A percentile compares a stretch with the other conserved stretches of the same genome.
These are phyloP conservation scores for Gavia stellata DNA, from an alignment of 2,113 vertebrate species.

Conservation along the genomic window DNA sequence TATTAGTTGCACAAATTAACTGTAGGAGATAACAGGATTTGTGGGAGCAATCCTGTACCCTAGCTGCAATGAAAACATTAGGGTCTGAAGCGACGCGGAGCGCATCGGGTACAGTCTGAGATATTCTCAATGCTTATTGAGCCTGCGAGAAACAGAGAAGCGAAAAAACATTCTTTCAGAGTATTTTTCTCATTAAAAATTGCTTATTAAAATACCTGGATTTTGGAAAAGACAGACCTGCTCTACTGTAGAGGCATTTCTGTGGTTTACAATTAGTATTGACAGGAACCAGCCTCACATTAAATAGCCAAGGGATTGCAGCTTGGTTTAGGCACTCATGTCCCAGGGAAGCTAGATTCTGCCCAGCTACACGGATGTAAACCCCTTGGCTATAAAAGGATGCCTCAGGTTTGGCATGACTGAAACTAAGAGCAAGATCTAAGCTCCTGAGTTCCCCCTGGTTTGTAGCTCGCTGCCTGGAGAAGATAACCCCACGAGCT, in stretches of 20 bases:
- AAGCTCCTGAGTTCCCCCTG: not conserved
- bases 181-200: not conserved
- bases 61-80: not conserved
- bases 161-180: not conserved
- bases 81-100: not conserved
- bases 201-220: not conserved
- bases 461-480: not conserved
- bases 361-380: not conserved
- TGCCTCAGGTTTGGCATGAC: not conserved
- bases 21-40: not conserved
- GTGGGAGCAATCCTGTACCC: not conserved
- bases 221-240: not conserved
- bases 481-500: not conserved
- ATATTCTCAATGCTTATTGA: fast-evolving
- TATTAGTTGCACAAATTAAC: not conserved
- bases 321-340: not conserved
- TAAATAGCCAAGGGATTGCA: not conserved
- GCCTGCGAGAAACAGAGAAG: not conserved
- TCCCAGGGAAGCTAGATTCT: not conserved
- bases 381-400: not conserved
- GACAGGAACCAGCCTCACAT: not conserved
- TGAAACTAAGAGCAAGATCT: not conserved
- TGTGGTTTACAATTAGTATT: not conserved
- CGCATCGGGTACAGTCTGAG: fast-evolving
- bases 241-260: not conserved